phyloP scores from a whole-genome alignment of 2,888 invertebrate genomes.

The Scaptomyza cyrtandrae region DNA sequence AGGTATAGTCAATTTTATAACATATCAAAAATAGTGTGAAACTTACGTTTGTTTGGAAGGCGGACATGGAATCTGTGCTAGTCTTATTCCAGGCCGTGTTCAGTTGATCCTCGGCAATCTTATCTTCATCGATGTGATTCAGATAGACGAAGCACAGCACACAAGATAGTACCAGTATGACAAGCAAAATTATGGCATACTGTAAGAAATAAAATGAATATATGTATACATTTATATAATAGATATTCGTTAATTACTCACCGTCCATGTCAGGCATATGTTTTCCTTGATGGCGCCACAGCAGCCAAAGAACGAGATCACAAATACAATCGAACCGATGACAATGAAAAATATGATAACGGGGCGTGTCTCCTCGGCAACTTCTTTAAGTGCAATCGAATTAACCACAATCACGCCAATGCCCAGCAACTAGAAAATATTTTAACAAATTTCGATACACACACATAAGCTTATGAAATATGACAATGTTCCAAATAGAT shows the following conservation, averaged over 20 bases:
- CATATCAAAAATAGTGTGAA: not conserved
- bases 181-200: conserved; percentile 89
- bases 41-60: conserved; percentile 67
- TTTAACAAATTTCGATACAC: not conserved
- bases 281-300: conserved; percentile 94
- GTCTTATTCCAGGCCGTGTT: conserved; percentile 82
- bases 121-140: conserved; percentile 40
- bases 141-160: conserved; percentile 85
- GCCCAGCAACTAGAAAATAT: conserved; percentile 66
- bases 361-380: conserved; percentile 39
- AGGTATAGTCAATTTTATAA: conserved; percentile 17
- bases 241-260: conserved; percentile 83
- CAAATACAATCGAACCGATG: conserved; percentile 89
- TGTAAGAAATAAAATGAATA: conserved; percentile 82
- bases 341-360: conserved; percentile 86
- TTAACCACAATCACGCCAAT: conserved; percentile 64
- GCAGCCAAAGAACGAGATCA: conserved; percentile 94
- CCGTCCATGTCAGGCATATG: conserved; percentile 92
- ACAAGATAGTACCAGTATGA: conserved; percentile 88
- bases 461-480: conserved; percentile 8
- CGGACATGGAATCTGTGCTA: conserved; percentile 63
- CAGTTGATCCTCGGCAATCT: conserved; percentile 82
- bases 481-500: conserved; percentile 14
- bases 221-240: not conserved
- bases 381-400: conserved; percentile 57